Evolutionary conservation across 2,888 invertebrate species (phyloP).

Genomic region (Zygogramma bicolorata): DNA sequence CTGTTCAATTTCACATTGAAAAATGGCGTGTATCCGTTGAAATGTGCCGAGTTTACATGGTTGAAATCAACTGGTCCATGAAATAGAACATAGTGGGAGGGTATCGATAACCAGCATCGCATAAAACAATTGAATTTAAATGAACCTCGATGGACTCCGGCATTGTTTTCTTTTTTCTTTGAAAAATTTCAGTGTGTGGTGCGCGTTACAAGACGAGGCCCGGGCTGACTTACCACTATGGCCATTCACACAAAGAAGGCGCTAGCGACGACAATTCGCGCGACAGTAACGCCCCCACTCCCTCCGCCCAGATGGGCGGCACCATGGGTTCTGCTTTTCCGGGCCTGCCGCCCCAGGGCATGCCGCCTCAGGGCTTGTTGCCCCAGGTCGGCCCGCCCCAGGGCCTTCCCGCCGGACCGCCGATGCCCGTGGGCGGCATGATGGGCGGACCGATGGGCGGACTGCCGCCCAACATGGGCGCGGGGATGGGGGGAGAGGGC

Average conservation of each 20-base stretch:
- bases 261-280: conserved; percentile 68
- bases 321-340: conserved; percentile 59
- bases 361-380: conserved; percentile 49
- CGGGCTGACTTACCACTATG: conserved; percentile 95
- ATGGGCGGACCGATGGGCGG: conserved; percentile 36
- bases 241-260: conserved; percentile 85
- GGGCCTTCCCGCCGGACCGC: conserved; percentile 31
- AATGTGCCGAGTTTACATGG: too few relatives aligned
- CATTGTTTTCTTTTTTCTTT: conserved; percentile 47
- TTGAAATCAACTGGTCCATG: too few relatives aligned
- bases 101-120: neutral
- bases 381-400: conserved; percentile 53
- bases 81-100: neutral
- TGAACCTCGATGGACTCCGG: conserved; percentile 39
- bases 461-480: conserved; percentile 9
- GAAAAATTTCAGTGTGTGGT: conserved; percentile 83
- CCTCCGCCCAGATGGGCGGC: conserved; percentile 61
- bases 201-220: conserved; percentile 97
- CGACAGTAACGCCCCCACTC: conserved; percentile 64
- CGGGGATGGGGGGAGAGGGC: conserved; percentile 42
- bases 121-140: neutral
- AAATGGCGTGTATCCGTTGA: too few relatives aligned
- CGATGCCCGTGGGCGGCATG: conserved; percentile 38
- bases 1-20: too few relatives aligned
- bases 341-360: conserved; percentile 51